Evolutionary conservation across 1,140 invertebrate genomes (phyloP).

Genomic region (Drosophila fuyamai): DNA sequence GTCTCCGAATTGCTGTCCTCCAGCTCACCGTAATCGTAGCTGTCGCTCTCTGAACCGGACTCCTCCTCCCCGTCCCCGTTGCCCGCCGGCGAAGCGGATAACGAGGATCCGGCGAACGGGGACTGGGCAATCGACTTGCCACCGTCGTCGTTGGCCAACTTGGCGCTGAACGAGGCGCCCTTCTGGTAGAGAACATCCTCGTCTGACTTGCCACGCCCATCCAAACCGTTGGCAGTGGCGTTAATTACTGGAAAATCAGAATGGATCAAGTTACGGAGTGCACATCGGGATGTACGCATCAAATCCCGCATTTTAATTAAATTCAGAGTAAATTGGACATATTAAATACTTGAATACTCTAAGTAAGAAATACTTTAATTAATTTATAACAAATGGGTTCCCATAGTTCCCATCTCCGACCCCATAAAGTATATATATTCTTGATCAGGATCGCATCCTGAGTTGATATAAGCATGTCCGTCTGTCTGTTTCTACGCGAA

Average conservation of each 20-base stretch:
- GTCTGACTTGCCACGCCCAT: conserved; percentile 86
- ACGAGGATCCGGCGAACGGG: conserved; percentile 12
- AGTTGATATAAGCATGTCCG: too few species aligned
- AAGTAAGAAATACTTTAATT: not conserved
- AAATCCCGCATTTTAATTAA: conserved; percentile 8
- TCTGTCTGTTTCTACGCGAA: too few species aligned
- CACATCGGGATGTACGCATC: not conserved
- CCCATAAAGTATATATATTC: too few species aligned
- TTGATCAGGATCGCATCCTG: too few species aligned
- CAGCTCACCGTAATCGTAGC: conserved; percentile 55
- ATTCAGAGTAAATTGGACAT: not conserved
- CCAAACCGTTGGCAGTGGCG: conserved; percentile 86
- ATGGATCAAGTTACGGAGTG: not conserved
- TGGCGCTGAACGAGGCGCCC: conserved; percentile 92
- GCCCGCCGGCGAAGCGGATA: conserved; percentile 14
- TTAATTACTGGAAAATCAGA: conserved; percentile 88
- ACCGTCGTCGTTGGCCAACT: conserved; percentile 86
- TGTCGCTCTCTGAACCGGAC: conserved; percentile 29
- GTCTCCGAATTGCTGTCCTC: conserved; percentile 41
- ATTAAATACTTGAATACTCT: not conserved
- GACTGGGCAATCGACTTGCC: conserved; percentile 37
- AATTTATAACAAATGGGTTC: too few species aligned
- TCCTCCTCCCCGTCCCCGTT: conserved; percentile 21
- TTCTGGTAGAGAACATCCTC: conserved; percentile 93
- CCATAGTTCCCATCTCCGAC: too few species aligned